Percentiles rank a stretch among this genome's conserved stretches.
Conservation (phyloP, 2,113 vertebrate species). For the Prunella himalayana region DNA sequence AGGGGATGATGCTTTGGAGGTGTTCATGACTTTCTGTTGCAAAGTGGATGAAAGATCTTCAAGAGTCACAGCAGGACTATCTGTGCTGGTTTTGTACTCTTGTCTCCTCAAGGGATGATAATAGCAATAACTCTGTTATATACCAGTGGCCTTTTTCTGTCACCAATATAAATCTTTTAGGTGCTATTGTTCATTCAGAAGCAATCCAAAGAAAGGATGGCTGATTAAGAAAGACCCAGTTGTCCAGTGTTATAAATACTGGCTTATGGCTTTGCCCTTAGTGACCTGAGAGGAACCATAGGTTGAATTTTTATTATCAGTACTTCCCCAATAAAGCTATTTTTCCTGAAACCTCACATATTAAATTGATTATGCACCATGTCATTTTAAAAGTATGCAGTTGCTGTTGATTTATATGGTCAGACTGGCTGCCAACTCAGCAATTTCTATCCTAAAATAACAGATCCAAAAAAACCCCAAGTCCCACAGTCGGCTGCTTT, state of each 20-base stretch:
- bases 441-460: slow-evolving; percentile 65
- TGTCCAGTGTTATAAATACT: not conserved
- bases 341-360: slow-evolving; percentile 49
- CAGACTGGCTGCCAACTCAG: slow-evolving; percentile 45
- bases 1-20: not conserved
- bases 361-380: slow-evolving; percentile 60
- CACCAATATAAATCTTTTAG: not conserved
- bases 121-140: not conserved
- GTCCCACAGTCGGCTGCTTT: not conserved
- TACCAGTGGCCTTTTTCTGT: not conserved
- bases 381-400: slow-evolving; percentile 64
- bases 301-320: slow-evolving; percentile 23
- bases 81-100: not conserved
- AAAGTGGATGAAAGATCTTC: not conserved
- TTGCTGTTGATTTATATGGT: slow-evolving; percentile 56
- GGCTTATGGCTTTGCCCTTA: slow-evolving; percentile 4
- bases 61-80: not conserved
- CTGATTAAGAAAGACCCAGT: slow-evolving; percentile 31
- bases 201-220: not conserved
- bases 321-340: slow-evolving; percentile 35
- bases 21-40: not conserved
- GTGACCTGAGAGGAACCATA: slow-evolving; percentile 3
- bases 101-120: not conserved
- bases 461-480: slow-evolving; percentile 18
- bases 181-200: slow-evolving; percentile 15